Percentiles rank a stretch among this genome's conserved stretches.
Evolutionary conservation across 1,140 invertebrate genomes (phyloP).

Genomic region (Mamestra configurata): DNA sequence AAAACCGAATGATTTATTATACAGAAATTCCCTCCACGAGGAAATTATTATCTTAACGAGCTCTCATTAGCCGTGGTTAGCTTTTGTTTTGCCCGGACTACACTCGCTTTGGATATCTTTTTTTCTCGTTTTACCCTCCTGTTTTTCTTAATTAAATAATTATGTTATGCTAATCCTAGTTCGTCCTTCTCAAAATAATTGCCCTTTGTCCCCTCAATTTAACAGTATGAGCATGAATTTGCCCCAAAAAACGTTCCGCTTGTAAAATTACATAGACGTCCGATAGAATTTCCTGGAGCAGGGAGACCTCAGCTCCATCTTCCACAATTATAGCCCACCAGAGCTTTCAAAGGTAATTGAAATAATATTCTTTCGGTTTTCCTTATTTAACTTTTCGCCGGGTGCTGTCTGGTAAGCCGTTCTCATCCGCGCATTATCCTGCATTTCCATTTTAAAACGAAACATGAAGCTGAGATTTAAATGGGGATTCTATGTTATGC

Average conservation of each 20-base stretch:
- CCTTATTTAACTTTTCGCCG: constrained; percentile 49
- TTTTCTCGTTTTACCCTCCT: constrained; percentile 49
- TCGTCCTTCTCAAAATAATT: constrained; percentile 47
- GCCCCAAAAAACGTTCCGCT: neutral
- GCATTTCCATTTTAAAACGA: constrained; percentile 59
- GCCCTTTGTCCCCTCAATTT: constrained; percentile 36
- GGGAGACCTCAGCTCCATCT: constrained; percentile 20
- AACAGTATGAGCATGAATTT: neutral
- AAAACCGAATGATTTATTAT: constrained; percentile 57
- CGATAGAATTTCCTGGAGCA: constrained; percentile 12
- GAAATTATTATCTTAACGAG: constrained; percentile 69
- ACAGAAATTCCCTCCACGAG: constrained; percentile 60
- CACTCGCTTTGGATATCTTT: constrained; percentile 65
- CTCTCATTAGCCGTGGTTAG: constrained; percentile 66
- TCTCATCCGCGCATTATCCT: constrained; percentile 55
- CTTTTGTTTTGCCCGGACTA: constrained; percentile 64
- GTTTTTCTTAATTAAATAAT: constrained; percentile 63
- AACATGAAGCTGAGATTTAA: constrained; percentile 57
- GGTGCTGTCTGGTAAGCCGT: constrained; percentile 55
- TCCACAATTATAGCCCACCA: constrained; percentile 23
- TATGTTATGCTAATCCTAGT: constrained; percentile 70
- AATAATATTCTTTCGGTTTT: constrained; percentile 52
- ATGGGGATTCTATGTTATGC: constrained; percentile 51
- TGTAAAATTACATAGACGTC: constrained; percentile 18
- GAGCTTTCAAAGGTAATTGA: constrained; percentile 51